Base-by-base conservation (phyloP, 2,797 vertebrate genomes). In the Picus viridis region DNA sequence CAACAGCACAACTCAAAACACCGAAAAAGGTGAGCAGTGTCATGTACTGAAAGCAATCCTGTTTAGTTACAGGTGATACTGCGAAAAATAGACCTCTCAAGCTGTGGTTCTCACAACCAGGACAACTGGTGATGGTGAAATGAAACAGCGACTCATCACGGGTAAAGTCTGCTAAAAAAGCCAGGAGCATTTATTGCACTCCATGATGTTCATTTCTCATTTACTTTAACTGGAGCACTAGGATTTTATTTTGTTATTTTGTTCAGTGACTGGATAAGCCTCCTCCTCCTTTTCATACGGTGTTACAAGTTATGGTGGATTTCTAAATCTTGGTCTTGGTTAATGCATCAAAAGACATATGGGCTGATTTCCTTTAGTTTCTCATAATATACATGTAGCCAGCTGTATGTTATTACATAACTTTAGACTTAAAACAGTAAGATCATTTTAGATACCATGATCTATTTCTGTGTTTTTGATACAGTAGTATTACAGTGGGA, bases 361-460 rank as follows among this genome's bases (percentile, higher is more conserved):
- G 90, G 93, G 65, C 78, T 88, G 89, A 95, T 96, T 97, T 97
- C 84, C 89, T 96, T 89, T 89, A 92, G 67, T 90, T 93, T 87
- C 90, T 88, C 92, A 89, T 88, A 92, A 90, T 87, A 70, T 94
- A 73, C 73, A 85, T 88, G 75, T 90, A 94, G 70, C 78, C 96
- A 97, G 93, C 88, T 97, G 93, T 73, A 93, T 93, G 75, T 89
- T 96, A 94, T 97, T 97, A 93, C 93, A 95, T 95, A 96, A 96
- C 76, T 86, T 94, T 71, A 93, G 89, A 92, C 93, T 93, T 96
- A 95, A 97, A 97, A 88, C 89, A 94, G 82, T 86, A 78, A 83
- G 91, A 92, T 94, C 81, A 23, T 80, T 88, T 49, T 63, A 93
- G 91, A 93, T 95, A 95, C 87, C 93, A 62, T 74, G 73, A 93